phyloP scores from a whole-genome alignment of 2,797 vertebrate species.

The Pelochelys cantorii region DNA sequence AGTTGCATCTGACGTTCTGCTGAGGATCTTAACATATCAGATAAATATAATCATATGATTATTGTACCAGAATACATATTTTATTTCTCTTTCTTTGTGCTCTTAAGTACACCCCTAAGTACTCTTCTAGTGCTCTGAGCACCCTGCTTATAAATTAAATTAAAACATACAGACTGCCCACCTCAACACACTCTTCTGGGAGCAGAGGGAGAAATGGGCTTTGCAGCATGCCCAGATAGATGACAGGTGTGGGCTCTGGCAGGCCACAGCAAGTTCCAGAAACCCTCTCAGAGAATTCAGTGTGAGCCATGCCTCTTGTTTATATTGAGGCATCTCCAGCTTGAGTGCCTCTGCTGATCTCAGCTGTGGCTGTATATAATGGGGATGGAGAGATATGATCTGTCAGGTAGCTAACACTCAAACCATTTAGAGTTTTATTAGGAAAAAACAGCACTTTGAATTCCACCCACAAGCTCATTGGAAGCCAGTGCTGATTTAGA shows the following conservation, averaged over 20 bases:
- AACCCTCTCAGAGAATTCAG: rapidly evolving
- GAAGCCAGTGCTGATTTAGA: not conserved
- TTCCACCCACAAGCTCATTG: not conserved
- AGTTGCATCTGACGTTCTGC: not conserved
- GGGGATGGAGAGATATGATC: not conserved
- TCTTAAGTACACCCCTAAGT: no score
- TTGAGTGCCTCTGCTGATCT: rapidly evolving
- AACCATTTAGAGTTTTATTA: not conserved
- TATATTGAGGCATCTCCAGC: not conserved
- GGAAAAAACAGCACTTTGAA: not conserved
- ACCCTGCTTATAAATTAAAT: not conserved
- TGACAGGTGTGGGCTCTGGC: not conserved
- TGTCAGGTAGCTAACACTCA: rapidly evolving
- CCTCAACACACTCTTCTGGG: not conserved
- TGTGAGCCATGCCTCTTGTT: not conserved
- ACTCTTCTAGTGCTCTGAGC: not conserved
- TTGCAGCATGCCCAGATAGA: not conserved
- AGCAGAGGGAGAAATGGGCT: rapidly evolving
- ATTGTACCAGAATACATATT: not conserved
- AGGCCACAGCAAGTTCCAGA: rapidly evolving
- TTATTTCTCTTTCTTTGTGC: not conserved
- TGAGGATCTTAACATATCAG: not conserved
- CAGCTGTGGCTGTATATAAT: rapidly evolving
- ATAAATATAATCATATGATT: not conserved
- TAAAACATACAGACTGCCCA: not conserved